Evolutionary conservation across 2,888 invertebrate species (phyloP), one percentile per base, ranked within the genome.

Genomic region (Heteropelma amictum): DNA sequence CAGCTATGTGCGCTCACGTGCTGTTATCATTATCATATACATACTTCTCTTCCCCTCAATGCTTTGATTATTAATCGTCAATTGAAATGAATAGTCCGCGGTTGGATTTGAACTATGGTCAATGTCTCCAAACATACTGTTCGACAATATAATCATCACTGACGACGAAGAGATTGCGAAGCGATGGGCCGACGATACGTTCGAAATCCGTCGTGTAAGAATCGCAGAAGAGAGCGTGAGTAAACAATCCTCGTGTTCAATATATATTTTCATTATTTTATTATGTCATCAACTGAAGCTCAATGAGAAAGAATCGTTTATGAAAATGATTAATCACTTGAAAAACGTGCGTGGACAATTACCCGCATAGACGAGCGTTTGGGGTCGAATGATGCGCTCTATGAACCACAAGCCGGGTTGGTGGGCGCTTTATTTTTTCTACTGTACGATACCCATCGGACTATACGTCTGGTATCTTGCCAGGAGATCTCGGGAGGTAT

Each of bases 91-190:
- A 17, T 86, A 98, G 98, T 92, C 93, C 86, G 98, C 98, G 17
- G 91, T 99, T 65, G 99, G 99, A 14, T 94, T 99, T 88, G 99
- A 99, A 89, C 91, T 99, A 77, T 99, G 99, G 99, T 98, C 99
- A 3, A 99, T 99, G 97, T 97, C 97, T 0, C 95, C 96, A 76
- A 93, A 94, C 84, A 96, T 99, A 82, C 90, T 97, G 70, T 99
- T 99, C 90, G 99, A 99, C 90, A 99, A 99, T 90, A 91, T 99
- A 65, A 91, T 99, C 74, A 92, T 99, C 72, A 95, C 98, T 0
- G 97, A 98, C 88, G 94, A 96, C 84, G 90, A 92, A 70, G 90
- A 89, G 0, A 92, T 94, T 0, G 97, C 98, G 0, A 92, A 93
- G 21, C 91, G 93, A 63, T 98, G 95, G 93, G 95, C 98, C 0